Conservation (phyloP, 2,113 vertebrate genomes). For the Chauna torquata region DNA sequence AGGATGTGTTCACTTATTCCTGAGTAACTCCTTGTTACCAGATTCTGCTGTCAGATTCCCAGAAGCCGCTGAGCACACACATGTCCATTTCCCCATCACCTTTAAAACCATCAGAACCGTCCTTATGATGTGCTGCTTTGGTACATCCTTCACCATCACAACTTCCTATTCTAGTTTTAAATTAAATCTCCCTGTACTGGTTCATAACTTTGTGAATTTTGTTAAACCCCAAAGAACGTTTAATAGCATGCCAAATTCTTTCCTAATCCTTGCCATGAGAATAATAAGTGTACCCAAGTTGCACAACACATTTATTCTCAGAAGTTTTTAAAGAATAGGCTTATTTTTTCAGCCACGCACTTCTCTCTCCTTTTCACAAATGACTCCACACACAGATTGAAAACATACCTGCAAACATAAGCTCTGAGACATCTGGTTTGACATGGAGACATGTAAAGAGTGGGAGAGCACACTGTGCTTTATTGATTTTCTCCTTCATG, state of each 20-base stretch:
- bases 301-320: not conserved
- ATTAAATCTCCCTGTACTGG: not conserved
- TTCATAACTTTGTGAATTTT: not conserved
- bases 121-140: not conserved
- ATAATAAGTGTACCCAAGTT: not conserved
- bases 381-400: not conserved
- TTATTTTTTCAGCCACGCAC: not conserved
- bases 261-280: not conserved
- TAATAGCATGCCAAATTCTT: not conserved
- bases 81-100: not conserved
- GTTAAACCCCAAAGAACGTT: not conserved
- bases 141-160: not conserved
- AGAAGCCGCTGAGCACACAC: not conserved
- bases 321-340: accelerated
- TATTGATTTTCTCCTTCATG: conserved; percentile 86
- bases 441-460: conserved; percentile 97
- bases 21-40: not conserved
- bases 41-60: not conserved
- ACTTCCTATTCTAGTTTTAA: not conserved
- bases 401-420: conserved; percentile 94
- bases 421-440: conserved; percentile 96
- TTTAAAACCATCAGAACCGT: not conserved
- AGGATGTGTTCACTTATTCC: not conserved
- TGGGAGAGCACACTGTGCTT: conserved; percentile 88
- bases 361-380: not conserved